A percentile compares a stretch with the other conserved stretches of the same genome.
phyloP scores from a whole-genome alignment of 2,113 vertebrate genomes.

The Gobius niger region DNA sequence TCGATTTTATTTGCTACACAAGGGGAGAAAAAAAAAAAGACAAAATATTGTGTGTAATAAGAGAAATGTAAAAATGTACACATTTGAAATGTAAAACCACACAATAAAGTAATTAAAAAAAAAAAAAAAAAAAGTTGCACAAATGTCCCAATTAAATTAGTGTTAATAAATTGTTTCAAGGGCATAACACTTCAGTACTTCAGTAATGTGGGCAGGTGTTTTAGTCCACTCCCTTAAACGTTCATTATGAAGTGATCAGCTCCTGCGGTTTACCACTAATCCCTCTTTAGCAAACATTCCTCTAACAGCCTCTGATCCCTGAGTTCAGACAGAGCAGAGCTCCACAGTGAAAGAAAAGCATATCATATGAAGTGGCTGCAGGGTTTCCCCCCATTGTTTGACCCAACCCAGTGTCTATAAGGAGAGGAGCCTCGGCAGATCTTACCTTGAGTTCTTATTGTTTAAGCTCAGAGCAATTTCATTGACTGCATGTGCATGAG shows the following conservation, averaged over 20 bases:
- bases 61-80: too few species aligned
- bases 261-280: slow-evolving; percentile 62
- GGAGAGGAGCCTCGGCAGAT: slow-evolving; percentile 22
- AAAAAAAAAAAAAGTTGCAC: too few species aligned
- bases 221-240: slow-evolving; percentile 4
- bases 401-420: slow-evolving; percentile 22
- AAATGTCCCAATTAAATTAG: too few species aligned
- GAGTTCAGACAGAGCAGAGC: slow-evolving; percentile 53
- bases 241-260: slow-evolving; percentile 62
- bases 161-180: not conserved
- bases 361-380: slow-evolving; percentile 64
- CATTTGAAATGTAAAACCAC: too few species aligned
- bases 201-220: not conserved
- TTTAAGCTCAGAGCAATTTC: slow-evolving; percentile 97
- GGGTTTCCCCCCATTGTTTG: slow-evolving; percentile 55
- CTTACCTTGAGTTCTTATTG: slow-evolving; percentile 95
- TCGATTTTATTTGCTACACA: too few species aligned
- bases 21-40: too few species aligned
- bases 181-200: too few species aligned
- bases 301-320: slow-evolving; percentile 47
- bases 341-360: slow-evolving; percentile 42
- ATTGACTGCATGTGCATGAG: slow-evolving; percentile 94
- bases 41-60: too few species aligned
- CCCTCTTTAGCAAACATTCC: slow-evolving; percentile 62
- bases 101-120: too few species aligned